These are phyloP conservation scores for Phenganax subtilis DNA, from an alignment of 92 coral and sea anemone genomes.

Conservation along the genomic window DNA sequence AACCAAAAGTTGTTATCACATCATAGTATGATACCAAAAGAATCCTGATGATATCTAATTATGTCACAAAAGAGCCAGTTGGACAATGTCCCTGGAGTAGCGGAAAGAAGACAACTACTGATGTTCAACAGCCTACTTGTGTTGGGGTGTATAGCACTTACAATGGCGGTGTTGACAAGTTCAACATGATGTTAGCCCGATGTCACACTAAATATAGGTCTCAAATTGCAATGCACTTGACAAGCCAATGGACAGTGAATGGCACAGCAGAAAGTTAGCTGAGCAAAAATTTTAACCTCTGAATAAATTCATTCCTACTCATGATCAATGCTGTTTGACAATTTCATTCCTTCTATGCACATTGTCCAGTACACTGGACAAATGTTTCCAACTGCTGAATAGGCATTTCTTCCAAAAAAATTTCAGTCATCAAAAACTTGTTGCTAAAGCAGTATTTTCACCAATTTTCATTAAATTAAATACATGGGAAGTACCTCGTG, in stretches of 20 bases:
- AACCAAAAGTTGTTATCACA: slow-evolving; percentile 13
- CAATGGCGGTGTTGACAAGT: slow-evolving; percentile 24
- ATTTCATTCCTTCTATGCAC: slow-evolving; percentile 10
- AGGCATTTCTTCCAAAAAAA: slow-evolving; percentile 7
- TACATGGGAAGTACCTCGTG: slow-evolving; percentile 30
- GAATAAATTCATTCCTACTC: background rate
- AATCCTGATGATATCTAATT: slow-evolving; percentile 14
- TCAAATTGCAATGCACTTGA: slow-evolving; percentile 23
- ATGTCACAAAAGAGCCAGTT: slow-evolving; percentile 5
- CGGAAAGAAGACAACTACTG: background rate
- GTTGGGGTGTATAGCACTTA: slow-evolving; percentile 15
- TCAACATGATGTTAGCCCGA: slow-evolving; percentile 19
- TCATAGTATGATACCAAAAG: slow-evolving; percentile 16
- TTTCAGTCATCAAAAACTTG: slow-evolving; percentile 6
- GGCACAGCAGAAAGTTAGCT: background rate
- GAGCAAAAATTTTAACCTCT: slow-evolving; percentile 6
- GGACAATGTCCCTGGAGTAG: slow-evolving; percentile 21
- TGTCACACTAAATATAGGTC: slow-evolving; percentile 15
- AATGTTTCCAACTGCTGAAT: slow-evolving; percentile 4
- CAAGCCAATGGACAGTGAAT: slow-evolving; percentile 24
- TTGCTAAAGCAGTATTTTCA: slow-evolving; percentile 11
- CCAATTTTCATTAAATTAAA: slow-evolving; percentile 21
- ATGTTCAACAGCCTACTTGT: slow-evolving; percentile 10
- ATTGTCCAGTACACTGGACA: slow-evolving; percentile 29
- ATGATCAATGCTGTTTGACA: slow-evolving; percentile 9